These are phyloP conservation scores for Ptiloglossa arizonensis DNA, from an alignment of 1,140 invertebrate genomes.

Conservation along the genomic window DNA sequence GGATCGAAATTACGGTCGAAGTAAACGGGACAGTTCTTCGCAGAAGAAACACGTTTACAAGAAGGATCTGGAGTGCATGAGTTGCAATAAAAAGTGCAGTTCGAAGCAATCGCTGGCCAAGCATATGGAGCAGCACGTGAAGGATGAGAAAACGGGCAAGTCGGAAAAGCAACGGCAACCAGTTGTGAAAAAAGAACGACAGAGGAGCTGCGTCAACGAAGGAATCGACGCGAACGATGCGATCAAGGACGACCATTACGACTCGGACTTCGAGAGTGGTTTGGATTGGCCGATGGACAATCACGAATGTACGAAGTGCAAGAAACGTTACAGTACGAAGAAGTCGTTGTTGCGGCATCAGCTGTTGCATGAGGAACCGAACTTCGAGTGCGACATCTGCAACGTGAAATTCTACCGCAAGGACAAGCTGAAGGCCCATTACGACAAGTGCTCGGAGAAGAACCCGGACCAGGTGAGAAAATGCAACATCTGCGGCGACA, in stretches of 20 bases:
- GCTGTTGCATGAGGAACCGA: conserved; percentile 79
- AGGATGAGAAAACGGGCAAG: conserved; percentile 67
- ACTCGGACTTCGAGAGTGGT: conserved; percentile 77
- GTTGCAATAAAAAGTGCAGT: conserved; percentile 75
- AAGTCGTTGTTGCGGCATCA: conserved; percentile 79
- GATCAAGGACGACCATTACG: conserved; percentile 71
- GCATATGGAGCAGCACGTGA: conserved; percentile 77
- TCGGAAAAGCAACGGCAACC: conserved; percentile 51
- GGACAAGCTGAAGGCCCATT: conserved; percentile 79
- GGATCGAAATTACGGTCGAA: conserved; percentile 25
- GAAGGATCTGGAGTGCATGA: conserved; percentile 73
- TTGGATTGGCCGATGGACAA: conserved; percentile 79
- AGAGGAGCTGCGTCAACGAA: conserved; percentile 14
- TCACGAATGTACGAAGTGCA: conserved; percentile 79
- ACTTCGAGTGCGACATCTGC: conserved; percentile 81
- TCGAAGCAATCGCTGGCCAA: conserved; percentile 75
- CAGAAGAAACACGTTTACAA: conserved; percentile 60
- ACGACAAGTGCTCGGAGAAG: conserved; percentile 80
- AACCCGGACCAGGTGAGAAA: conserved; percentile 80
- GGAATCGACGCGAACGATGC: conserved; percentile 37
- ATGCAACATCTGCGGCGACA: conserved; percentile 80
- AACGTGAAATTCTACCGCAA: conserved; percentile 80
- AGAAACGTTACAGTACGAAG: conserved; percentile 80
- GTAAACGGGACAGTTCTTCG: conserved; percentile 38
- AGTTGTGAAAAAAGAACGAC: conserved; percentile 44